phyloP scores from a whole-genome alignment of 1,140 invertebrate species.

The Limonius californicus region DNA sequence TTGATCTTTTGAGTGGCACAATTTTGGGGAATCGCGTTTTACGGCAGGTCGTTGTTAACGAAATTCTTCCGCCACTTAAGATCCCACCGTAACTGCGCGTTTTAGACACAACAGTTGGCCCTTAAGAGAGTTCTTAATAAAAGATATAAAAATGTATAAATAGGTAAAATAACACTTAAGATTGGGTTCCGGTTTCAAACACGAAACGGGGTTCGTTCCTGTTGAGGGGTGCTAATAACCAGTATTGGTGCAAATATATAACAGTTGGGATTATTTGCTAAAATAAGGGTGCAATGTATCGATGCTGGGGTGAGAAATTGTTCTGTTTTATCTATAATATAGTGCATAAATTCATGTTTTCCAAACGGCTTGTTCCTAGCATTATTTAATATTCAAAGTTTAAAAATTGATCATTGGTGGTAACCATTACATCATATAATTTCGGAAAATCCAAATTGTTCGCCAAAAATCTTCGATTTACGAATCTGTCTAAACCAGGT shows the following conservation, averaged over 20 bases:
- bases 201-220: slow-evolving; percentile 21
- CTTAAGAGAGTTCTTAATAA: too few relatives aligned
- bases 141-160: slow-evolving; percentile 18
- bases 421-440: too few relatives aligned
- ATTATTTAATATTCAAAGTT: too few relatives aligned
- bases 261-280: slow-evolving; percentile 20
- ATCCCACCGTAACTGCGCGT: too few relatives aligned
- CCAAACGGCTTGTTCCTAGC: too few relatives aligned
- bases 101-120: too few relatives aligned
- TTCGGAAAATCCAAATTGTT: neutral
- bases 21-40: too few relatives aligned
- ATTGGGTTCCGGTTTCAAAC: slow-evolving; percentile 8
- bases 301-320: slow-evolving; percentile 27
- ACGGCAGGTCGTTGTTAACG: too few relatives aligned
- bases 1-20: too few relatives aligned
- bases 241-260: slow-evolving; percentile 20
- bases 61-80: neutral
- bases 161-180: slow-evolving; percentile 17
- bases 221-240: slow-evolving; percentile 26
- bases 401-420: too few relatives aligned
- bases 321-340: too few relatives aligned
- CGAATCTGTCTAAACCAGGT: slow-evolving; percentile 14
- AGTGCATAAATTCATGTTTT: too few relatives aligned
- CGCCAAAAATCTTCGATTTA: slow-evolving; percentile 9
- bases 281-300: slow-evolving; percentile 23